Evolutionary conservation across 1,140 invertebrate species (phyloP).

Genomic region (Cydia fagiglandana): DNA sequence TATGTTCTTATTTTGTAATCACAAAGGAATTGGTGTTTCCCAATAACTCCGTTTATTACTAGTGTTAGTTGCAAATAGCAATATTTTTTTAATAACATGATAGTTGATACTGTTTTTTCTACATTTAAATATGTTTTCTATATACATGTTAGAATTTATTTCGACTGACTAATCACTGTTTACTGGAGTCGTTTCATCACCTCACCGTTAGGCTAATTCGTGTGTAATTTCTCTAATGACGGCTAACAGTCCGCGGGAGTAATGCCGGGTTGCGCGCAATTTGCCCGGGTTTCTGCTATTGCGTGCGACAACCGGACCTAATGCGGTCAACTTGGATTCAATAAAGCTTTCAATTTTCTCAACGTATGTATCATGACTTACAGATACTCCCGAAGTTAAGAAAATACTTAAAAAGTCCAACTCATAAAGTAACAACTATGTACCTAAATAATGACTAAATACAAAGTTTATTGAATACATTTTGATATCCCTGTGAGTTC

Average conservation of each 20-base stretch:
- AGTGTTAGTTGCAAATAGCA: too few relatives aligned
- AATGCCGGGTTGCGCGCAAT: slow-evolving; percentile 43
- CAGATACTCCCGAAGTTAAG: neutral
- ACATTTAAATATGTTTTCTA: neutral
- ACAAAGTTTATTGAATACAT: too few relatives aligned
- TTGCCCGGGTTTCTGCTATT: slow-evolving; percentile 44
- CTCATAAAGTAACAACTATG: too few relatives aligned
- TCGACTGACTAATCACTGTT: slow-evolving; percentile 23
- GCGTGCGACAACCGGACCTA: slow-evolving; percentile 35
- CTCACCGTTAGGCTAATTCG: slow-evolving; percentile 35
- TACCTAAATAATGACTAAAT: too few relatives aligned
- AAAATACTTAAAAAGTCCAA: too few relatives aligned
- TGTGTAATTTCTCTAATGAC: slow-evolving; percentile 42
- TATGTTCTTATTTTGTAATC: too few relatives aligned
- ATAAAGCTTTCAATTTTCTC: slow-evolving; percentile 1
- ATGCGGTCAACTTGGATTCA: slow-evolving; percentile 20
- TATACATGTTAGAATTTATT: neutral
- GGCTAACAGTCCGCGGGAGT: slow-evolving; percentile 38
- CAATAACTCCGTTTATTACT: too few relatives aligned
- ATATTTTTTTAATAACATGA: neutral
- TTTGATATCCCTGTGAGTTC: too few relatives aligned
- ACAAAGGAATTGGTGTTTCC: too few relatives aligned
- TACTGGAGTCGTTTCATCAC: slow-evolving; percentile 34
- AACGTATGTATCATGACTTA: neutral
- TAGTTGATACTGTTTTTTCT: neutral